phyloP scores from a whole-genome alignment of 1,140 invertebrate genomes.

The Orchestia grillus region DNA sequence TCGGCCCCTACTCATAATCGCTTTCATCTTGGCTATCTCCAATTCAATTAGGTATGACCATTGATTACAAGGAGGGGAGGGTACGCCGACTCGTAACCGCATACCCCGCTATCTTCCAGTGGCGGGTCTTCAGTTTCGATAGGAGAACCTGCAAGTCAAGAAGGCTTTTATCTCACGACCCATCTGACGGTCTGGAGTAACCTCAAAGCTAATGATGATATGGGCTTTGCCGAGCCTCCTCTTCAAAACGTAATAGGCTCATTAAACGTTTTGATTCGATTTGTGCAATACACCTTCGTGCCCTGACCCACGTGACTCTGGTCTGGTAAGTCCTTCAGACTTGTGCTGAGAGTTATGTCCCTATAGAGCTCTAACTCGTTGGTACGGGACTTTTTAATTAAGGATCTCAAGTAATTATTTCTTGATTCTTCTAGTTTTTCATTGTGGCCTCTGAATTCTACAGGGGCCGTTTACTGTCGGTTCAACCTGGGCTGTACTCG shows the following conservation, averaged over 20 bases:
- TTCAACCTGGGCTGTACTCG: too few relatives aligned
- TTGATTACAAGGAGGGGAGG: not conserved
- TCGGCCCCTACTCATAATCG: not conserved
- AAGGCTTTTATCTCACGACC: not conserved
- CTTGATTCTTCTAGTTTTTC: not conserved
- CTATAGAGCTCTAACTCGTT: not conserved
- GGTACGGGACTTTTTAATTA: not conserved
- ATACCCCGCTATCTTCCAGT: not conserved
- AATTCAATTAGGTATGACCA: conserved; percentile 41
- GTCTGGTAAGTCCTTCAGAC: not conserved
- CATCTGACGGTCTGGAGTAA: conserved; percentile 4
- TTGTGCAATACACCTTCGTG: not conserved
- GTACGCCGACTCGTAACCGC: not conserved
- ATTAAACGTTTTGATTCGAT: conserved; percentile 17
- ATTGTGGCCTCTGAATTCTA: not conserved
- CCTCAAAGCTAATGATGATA: conserved; percentile 27
- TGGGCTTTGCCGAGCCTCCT: not conserved
- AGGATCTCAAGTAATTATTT: not conserved
- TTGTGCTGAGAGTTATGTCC: not conserved
- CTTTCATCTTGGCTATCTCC: conserved; percentile 14
- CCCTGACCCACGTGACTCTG: not conserved
- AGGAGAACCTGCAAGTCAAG: not conserved
- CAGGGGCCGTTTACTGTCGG: not conserved
- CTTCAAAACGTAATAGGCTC: not conserved
- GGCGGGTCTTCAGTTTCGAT: not conserved